Conservation (phyloP, 2,113 vertebrate species). For the Sula dactylatra region DNA sequence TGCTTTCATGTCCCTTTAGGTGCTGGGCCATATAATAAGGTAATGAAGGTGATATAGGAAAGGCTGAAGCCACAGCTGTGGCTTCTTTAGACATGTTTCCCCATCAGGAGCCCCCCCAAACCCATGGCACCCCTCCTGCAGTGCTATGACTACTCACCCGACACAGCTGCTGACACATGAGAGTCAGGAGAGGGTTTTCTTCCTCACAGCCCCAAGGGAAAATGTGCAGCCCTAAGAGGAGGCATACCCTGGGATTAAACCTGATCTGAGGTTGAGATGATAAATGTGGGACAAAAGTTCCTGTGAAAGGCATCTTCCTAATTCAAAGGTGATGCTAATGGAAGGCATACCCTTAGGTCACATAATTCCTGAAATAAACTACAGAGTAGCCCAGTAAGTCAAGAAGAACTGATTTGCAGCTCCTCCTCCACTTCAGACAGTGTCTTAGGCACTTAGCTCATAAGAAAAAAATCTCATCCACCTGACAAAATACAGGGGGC, state of each 20-base stretch:
- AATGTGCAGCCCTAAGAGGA: not conserved
- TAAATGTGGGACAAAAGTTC: not conserved
- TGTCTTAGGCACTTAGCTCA: not conserved
- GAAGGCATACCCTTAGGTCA: not conserved
- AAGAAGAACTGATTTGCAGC: not conserved
- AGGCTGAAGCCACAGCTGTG: not conserved
- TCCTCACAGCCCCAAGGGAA: not conserved
- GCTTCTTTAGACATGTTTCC: not conserved
- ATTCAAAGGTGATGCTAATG: not conserved
- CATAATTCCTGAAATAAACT: constrained; percentile 28
- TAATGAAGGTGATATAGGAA: not conserved
- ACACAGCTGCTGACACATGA: not conserved
- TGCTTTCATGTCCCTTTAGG: not conserved
- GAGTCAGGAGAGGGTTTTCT: not conserved
- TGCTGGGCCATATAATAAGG: not conserved
- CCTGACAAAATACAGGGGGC: not conserved
- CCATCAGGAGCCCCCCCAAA: rapidly evolving
- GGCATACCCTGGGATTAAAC: not conserved
- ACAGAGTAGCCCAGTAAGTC: not conserved
- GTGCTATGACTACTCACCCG: not conserved
- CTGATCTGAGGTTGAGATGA: not conserved
- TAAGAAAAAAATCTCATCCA: not conserved
- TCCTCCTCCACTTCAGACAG: not conserved
- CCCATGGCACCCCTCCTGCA: not conserved
- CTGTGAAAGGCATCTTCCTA: not conserved